Evolutionary conservation across 2,888 invertebrate genomes (phyloP).

Genomic region (Lathronympha strigana): DNA sequence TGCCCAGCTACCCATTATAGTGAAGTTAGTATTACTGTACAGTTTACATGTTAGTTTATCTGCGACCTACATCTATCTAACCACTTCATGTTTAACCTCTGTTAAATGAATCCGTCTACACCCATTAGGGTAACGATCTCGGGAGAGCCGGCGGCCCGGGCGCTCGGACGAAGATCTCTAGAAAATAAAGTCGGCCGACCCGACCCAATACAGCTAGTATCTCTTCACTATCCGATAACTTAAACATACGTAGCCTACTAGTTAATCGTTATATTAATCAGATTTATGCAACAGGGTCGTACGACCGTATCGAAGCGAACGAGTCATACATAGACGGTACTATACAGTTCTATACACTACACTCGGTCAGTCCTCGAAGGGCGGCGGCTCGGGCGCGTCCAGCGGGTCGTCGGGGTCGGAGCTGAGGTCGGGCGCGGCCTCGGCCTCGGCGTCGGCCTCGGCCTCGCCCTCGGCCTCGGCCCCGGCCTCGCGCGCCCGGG

Average conservation of each 20-base stretch:
- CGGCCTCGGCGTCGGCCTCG: constrained; percentile 34
- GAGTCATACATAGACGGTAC: constrained; percentile 61
- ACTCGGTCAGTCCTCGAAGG: constrained; percentile 34
- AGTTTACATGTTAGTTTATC: constrained; percentile 69
- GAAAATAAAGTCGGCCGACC: constrained; percentile 49
- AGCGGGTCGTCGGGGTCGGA: constrained; percentile 43
- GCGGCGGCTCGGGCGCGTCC: constrained; percentile 35
- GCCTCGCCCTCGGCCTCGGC: constrained; percentile 28
- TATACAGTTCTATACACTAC: constrained; percentile 12
- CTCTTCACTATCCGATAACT: constrained; percentile 71
- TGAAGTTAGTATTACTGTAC: constrained; percentile 83
- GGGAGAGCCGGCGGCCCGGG: constrained; percentile 26
- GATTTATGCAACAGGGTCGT: constrained; percentile 80
- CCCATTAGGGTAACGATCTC: constrained; percentile 54
- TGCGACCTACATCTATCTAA: constrained; percentile 73
- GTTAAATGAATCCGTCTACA: constrained; percentile 56
- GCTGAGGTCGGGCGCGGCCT: constrained; percentile 42
- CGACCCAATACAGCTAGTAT: constrained; percentile 62
- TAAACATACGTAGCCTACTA: constrained; percentile 69
- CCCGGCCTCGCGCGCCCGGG: constrained; percentile 54
- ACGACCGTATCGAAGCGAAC: constrained; percentile 77
- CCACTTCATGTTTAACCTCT: constrained; percentile 60
- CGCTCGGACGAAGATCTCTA: constrained; percentile 48
- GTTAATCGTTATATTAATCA: constrained; percentile 78
- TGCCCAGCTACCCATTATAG: constrained; percentile 82